These are phyloP conservation scores for Macrocentrus cingulum DNA, from an alignment of 1,140 invertebrate species.

Conservation along the genomic window DNA sequence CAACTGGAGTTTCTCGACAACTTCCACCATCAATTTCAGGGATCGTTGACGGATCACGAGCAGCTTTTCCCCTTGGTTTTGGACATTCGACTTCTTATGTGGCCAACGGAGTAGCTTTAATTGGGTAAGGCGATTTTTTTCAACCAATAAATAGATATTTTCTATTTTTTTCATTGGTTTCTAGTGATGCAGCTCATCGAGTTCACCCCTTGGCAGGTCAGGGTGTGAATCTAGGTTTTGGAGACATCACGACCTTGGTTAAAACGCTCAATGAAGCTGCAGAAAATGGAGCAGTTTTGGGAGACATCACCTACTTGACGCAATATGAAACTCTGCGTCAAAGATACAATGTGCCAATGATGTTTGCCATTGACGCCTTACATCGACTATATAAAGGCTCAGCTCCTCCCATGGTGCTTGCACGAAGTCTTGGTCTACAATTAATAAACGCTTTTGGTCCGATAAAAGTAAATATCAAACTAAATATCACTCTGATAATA, in stretches of 20 bases:
- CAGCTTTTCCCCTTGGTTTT: slow-evolving; percentile 89
- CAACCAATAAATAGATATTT: slow-evolving; percentile 20
- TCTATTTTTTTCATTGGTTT: slow-evolving; percentile 37
- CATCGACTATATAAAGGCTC: slow-evolving; percentile 82
- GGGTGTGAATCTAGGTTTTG: slow-evolving; percentile 96
- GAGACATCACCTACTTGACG: slow-evolving; percentile 68
- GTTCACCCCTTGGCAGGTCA: slow-evolving; percentile 96
- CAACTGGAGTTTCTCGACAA: slow-evolving; percentile 62
- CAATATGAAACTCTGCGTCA: slow-evolving; percentile 86
- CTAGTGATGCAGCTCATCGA: slow-evolving; percentile 92
- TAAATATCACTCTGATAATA: no score
- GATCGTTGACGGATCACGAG: slow-evolving; percentile 69
- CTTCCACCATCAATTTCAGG: slow-evolving; percentile 76
- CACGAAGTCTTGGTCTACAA: slow-evolving; percentile 84
- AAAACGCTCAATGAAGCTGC: slow-evolving; percentile 70
- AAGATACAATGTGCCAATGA: slow-evolving; percentile 83
- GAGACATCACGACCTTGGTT: slow-evolving; percentile 79
- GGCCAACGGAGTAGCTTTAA: slow-evolving; percentile 70
- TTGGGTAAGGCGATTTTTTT: slow-evolving; percentile 69
- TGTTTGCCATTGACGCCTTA: slow-evolving; percentile 84
- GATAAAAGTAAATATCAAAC: slow-evolving; percentile 79
- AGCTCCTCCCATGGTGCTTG: slow-evolving; percentile 76
- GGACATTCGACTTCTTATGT: slow-evolving; percentile 87
- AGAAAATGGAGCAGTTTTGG: slow-evolving; percentile 68
- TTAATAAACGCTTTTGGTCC: slow-evolving; percentile 76